These are phyloP conservation scores for Apamea sordens DNA, from an alignment of 2,888 invertebrate genomes.

Conservation along the genomic window DNA sequence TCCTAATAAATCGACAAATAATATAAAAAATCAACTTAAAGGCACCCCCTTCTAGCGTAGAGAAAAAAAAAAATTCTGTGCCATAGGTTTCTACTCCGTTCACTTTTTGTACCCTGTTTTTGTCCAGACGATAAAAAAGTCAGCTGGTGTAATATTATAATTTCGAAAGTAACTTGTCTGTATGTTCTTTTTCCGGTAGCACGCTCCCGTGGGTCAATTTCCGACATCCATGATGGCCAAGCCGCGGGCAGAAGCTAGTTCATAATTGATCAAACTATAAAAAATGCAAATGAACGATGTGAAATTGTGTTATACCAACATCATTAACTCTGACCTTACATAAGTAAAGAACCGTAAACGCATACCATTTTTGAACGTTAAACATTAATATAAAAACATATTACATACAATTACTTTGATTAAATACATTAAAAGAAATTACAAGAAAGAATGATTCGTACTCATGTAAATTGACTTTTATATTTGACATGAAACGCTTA, in stretches of 20 bases:
- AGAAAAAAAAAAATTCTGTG: no score
- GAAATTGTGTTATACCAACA: slow-evolving; percentile 35
- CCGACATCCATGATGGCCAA: not conserved
- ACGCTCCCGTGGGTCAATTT: not conserved
- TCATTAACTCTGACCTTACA: slow-evolving; percentile 50
- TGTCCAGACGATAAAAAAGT: no score
- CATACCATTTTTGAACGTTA: slow-evolving; percentile 25
- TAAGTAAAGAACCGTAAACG: slow-evolving; percentile 38
- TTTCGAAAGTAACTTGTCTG: no score
- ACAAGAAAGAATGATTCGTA: slow-evolving; percentile 29
- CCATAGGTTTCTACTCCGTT: no score
- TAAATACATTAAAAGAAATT: slow-evolving; percentile 52
- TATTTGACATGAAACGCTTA: slow-evolving; percentile 50
- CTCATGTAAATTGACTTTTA: slow-evolving; percentile 34
- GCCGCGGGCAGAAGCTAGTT: not conserved
- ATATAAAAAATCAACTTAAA: no score
- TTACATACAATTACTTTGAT: slow-evolving; percentile 44
- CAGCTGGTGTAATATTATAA: no score
- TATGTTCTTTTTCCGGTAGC: no score
- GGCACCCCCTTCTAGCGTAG: no score
- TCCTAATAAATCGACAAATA: no score
- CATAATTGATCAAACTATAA: slow-evolving; percentile 12
- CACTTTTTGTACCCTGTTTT: no score
- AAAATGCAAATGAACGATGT: slow-evolving; percentile 41
- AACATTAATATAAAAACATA: slow-evolving; percentile 37